These are phyloP conservation scores for Setophaga petechia DNA, from an alignment of 2,113 vertebrate species.

Conservation along the genomic window DNA sequence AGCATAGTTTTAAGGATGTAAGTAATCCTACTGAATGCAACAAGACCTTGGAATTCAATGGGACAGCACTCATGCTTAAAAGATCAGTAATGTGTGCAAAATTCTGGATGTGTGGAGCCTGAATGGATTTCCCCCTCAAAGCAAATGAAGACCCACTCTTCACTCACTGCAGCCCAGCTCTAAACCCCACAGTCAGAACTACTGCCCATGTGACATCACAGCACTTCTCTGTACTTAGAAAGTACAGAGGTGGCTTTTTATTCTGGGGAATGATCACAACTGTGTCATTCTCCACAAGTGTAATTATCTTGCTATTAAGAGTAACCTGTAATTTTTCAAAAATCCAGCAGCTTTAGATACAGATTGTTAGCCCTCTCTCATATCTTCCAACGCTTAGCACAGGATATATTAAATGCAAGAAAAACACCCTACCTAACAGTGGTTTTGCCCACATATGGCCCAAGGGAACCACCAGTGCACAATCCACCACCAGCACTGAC, in stretches of 20 bases:
- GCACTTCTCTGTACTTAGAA: background rate
- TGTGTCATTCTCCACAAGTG: background rate
- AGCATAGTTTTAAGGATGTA: background rate
- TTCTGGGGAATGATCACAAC: background rate
- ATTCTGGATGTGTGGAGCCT: background rate
- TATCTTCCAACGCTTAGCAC: background rate
- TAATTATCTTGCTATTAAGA: background rate
- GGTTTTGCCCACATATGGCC: background rate
- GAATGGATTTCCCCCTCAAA: background rate
- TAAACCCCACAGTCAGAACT: background rate
- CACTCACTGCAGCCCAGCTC: background rate
- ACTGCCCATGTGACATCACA: rapidly evolving
- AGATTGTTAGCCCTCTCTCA: background rate
- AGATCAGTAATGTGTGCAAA: background rate
- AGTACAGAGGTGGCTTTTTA: background rate
- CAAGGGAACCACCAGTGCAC: rapidly evolving
- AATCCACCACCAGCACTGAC: background rate
- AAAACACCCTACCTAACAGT: background rate
- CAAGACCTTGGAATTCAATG: background rate
- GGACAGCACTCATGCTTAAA: background rate
- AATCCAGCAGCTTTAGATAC: background rate
- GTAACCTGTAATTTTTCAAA: background rate
- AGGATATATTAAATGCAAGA: background rate
- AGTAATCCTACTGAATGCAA: background rate
- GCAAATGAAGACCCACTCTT: background rate